Evolutionary conservation across 2,888 invertebrate genomes (phyloP).

Genomic region (Amiota minor): DNA sequence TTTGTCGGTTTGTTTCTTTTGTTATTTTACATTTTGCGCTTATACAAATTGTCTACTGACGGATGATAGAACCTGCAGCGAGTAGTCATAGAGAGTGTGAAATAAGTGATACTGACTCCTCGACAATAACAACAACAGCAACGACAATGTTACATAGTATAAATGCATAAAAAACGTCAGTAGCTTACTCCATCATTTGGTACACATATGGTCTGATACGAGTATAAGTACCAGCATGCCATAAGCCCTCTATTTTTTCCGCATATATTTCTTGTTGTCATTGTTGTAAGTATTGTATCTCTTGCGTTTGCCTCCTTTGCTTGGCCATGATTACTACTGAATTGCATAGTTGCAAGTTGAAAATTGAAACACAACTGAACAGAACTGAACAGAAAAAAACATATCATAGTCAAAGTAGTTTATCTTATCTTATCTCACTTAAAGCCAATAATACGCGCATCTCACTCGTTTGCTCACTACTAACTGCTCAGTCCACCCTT

Average conservation of each 20-base stretch:
- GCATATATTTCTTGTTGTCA: background rate
- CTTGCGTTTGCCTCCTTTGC: constrained; percentile 34
- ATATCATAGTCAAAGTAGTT: constrained; percentile 58
- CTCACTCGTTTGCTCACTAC: background rate
- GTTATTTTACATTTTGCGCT: constrained; percentile 67
- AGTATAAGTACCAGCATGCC: background rate
- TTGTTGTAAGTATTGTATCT: background rate
- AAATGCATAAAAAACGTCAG: constrained; percentile 8
- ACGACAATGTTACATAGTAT: constrained; percentile 2
- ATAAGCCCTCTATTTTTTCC: background rate
- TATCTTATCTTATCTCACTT: constrained; percentile 65
- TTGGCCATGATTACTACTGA: constrained; percentile 1
- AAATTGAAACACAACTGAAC: background rate
- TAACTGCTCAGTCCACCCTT: background rate
- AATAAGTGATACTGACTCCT: background rate
- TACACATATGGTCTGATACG: constrained; percentile 20
- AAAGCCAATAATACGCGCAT: constrained; percentile 64
- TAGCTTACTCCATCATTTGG: constrained; percentile 20
- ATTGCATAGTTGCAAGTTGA: too few relatives aligned
- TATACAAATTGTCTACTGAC: constrained; percentile 68
- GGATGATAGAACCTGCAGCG: constrained; percentile 56
- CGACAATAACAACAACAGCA: constrained; percentile 10
- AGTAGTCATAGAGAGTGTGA: background rate
- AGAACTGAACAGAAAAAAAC: background rate
- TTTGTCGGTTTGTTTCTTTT: constrained; percentile 35